A percentile compares a stretch with the other conserved stretches of the same genome.
These are phyloP conservation scores for Brachionus manjavacas DNA, from an alignment of 1,140 invertebrate species.

Conservation along the genomic window DNA sequence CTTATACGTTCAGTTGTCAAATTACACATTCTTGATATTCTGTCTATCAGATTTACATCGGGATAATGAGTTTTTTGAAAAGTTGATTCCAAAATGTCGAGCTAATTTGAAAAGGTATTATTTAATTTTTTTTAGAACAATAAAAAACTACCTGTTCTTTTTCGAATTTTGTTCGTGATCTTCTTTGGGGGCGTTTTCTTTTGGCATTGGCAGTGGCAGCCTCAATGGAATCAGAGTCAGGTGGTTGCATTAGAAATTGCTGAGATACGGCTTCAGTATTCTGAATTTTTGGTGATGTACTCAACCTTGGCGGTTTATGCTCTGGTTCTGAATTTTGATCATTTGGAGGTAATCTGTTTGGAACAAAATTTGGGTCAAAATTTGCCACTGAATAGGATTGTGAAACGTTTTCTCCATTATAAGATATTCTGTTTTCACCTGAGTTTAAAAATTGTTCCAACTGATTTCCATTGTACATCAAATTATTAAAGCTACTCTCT, in stretches of 20 bases:
- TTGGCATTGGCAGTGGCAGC: constrained; percentile 8
- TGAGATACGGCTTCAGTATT: not conserved
- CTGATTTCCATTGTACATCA: not conserved
- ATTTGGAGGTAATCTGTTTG: not conserved
- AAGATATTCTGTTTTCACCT: not conserved
- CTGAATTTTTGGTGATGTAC: not conserved
- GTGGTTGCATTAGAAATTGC: constrained; percentile 30
- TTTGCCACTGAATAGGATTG: not conserved
- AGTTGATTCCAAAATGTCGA: constrained; percentile 25
- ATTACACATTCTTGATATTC: constrained; percentile 20
- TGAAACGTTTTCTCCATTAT: not conserved
- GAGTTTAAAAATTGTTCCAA: not conserved
- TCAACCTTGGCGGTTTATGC: not conserved
- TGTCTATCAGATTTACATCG: constrained; percentile 28
- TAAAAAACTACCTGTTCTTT: constrained; percentile 9
- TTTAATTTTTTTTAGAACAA: too few species aligned
- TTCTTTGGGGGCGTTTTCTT: not conserved
- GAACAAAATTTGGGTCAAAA: constrained; percentile 10
- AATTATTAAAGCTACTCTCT: not conserved
- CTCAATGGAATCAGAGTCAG: constrained; percentile 31
- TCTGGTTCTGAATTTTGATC: not conserved
- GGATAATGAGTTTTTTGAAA: constrained; percentile 39
- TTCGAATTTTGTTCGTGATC: constrained; percentile 40
- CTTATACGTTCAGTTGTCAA: constrained; percentile 24
- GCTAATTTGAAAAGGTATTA: not conserved